phyloP scores from a whole-genome alignment of 1,140 invertebrate species.

The Batillaria attramentaria region DNA sequence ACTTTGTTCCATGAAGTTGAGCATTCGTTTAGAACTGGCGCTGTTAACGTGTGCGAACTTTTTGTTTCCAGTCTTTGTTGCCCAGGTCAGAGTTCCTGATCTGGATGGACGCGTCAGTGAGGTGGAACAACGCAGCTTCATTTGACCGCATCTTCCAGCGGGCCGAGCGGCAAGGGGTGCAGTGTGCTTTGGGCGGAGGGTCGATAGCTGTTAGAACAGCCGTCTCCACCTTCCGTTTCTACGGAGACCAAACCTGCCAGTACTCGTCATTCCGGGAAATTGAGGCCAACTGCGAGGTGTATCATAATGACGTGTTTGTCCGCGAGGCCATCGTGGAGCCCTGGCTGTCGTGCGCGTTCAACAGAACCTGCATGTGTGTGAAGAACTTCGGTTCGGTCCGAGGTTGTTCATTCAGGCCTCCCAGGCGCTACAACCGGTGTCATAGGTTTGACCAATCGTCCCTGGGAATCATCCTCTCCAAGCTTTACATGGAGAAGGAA shows the following conservation, averaged over 20 bases:
- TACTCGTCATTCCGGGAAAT: constrained; percentile 6
- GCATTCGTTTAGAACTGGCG: too few species aligned
- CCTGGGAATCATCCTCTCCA: constrained; percentile 16
- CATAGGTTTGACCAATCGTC: constrained; percentile 15
- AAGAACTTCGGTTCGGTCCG: background rate
- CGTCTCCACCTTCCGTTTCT: background rate
- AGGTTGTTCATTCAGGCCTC: background rate
- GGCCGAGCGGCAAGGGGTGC: too few species aligned
- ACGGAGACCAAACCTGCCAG: constrained; percentile 14
- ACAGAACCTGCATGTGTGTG: constrained; percentile 8
- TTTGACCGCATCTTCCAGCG: too few species aligned
- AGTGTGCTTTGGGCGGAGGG: too few species aligned
- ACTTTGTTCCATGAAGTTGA: too few species aligned
- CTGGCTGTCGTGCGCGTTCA: constrained; percentile 3
- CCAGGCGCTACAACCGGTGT: background rate
- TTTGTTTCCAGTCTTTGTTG: too few species aligned
- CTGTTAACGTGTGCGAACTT: too few species aligned
- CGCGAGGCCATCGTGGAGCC: background rate
- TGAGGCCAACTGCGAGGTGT: constrained; percentile 2
- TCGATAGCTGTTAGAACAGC: too few species aligned
- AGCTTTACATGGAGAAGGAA: background rate
- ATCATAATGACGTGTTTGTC: background rate
- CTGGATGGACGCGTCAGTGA: too few species aligned
- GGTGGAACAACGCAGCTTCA: too few species aligned
- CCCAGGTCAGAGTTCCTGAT: too few species aligned